These are phyloP conservation scores for Drosophila sp. DNA, from an alignment of 1,140 invertebrate genomes.

Conservation along the genomic window DNA sequence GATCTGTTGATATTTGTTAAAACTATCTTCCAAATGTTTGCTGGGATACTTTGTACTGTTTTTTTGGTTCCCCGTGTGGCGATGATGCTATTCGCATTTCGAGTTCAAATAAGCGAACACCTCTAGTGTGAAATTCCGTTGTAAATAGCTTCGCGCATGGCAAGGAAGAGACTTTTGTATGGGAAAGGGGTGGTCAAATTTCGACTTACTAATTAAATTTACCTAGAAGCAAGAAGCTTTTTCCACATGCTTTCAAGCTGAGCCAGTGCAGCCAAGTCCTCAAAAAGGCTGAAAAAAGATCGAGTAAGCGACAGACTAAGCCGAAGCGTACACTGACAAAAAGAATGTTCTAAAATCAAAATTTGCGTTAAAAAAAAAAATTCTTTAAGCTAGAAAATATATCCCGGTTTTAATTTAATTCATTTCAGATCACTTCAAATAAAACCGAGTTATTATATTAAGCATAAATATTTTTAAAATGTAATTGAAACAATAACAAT, in stretches of 20 bases:
- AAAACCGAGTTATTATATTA: too few relatives aligned
- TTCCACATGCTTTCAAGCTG: constrained; percentile 22
- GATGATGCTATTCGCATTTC: constrained; percentile 49
- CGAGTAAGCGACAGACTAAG: background rate
- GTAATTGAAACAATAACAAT: too few relatives aligned
- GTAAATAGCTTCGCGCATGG: constrained; percentile 46
- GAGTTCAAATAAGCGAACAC: constrained; percentile 52
- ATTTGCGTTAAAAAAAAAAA: too few relatives aligned
- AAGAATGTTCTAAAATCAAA: too few relatives aligned
- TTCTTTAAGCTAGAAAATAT: too few relatives aligned
- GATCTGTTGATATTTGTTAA: too few relatives aligned
- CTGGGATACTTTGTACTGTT: too few relatives aligned
- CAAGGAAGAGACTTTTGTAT: background rate
- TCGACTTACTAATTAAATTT: too few relatives aligned
- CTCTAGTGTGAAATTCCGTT: constrained; percentile 61
- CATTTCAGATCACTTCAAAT: too few relatives aligned
- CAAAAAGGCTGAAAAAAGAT: background rate
- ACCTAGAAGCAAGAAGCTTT: background rate
- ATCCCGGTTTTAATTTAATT: too few relatives aligned
- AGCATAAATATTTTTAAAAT: too few relatives aligned
- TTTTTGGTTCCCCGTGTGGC: background rate
- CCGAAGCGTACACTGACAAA: constrained; percentile 12
- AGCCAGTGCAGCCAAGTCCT: constrained; percentile 21
- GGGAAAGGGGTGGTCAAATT: background rate
- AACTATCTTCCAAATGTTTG: too few relatives aligned